Percentiles rank a stretch among this genome's conserved stretches.
phyloP scores from a whole-genome alignment of 1,140 invertebrate genomes.

The Drosophila nasuta region DNA sequence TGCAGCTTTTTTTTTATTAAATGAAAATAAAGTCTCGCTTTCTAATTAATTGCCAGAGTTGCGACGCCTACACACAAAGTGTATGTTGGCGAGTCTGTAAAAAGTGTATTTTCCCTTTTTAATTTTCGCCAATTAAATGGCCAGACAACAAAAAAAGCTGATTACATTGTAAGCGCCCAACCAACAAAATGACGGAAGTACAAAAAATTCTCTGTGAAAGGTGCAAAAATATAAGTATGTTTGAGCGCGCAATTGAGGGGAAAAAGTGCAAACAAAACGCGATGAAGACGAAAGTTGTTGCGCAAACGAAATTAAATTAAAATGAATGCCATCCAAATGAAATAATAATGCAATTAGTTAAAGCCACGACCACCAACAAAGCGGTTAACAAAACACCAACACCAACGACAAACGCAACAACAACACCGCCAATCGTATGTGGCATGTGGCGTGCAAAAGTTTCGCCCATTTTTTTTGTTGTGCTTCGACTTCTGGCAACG shows the following conservation, averaged over 20 bases:
- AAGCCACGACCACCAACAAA: constrained; percentile 36
- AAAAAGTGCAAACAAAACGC: constrained; percentile 57
- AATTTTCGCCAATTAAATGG: constrained; percentile 81
- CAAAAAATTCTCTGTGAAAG: constrained; percentile 75
- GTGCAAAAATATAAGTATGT: constrained; percentile 61
- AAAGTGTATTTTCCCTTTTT: constrained; percentile 76
- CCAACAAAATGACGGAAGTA: constrained; percentile 61
- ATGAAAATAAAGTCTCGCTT: constrained; percentile 74
- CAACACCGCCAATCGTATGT: constrained; percentile 1
- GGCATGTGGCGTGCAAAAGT: constrained; percentile 38
- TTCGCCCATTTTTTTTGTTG: constrained; percentile 56
- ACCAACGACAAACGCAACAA: background rate
- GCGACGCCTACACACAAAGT: constrained; percentile 71
- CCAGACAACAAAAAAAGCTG: constrained; percentile 54
- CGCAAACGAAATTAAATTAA: constrained; percentile 77
- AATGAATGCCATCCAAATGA: constrained; percentile 74
- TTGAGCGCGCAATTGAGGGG: constrained; percentile 18
- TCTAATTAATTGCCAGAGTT: constrained; percentile 78
- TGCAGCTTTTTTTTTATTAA: constrained; percentile 35
- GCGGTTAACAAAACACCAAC: constrained; percentile 6
- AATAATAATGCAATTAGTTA: constrained; percentile 79
- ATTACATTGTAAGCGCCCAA: constrained; percentile 50
- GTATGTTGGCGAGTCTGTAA: constrained; percentile 24
- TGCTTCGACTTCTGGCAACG: constrained; percentile 26
- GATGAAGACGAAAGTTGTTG: constrained; percentile 82